Conservation (phyloP, 2,888 invertebrate genomes). For the Miltochrista miniata region DNA sequence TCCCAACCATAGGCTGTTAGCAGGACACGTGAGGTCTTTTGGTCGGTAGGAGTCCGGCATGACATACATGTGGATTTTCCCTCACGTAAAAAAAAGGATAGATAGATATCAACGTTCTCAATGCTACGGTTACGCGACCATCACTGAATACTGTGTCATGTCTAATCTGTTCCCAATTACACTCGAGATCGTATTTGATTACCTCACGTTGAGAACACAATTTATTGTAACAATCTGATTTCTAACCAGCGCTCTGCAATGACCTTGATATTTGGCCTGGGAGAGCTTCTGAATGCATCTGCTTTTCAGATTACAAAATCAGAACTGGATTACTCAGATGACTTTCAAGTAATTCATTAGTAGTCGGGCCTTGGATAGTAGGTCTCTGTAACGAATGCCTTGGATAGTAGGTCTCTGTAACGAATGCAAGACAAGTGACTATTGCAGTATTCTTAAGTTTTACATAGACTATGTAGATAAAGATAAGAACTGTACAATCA, state of each 20-base stretch:
- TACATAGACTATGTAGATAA: slow-evolving; percentile 17
- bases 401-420: slow-evolving; percentile 14
- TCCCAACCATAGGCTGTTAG: too few relatives aligned
- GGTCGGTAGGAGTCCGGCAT: too few relatives aligned
- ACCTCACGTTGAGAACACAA: slow-evolving; percentile 27
- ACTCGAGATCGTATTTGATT: slow-evolving; percentile 30
- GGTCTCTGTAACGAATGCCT: slow-evolving; percentile 4
- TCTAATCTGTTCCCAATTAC: slow-evolving; percentile 49
- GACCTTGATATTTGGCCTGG: slow-evolving; percentile 50
- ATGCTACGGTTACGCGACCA: slow-evolving; percentile 44
- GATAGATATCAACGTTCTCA: slow-evolving; percentile 37
- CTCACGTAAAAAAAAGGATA: too few relatives aligned
- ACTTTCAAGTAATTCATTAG: slow-evolving; percentile 34
- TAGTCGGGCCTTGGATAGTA: slow-evolving; percentile 26
- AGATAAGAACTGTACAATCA: slow-evolving; percentile 30
- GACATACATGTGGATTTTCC: too few relatives aligned
- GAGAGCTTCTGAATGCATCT: slow-evolving; percentile 37
- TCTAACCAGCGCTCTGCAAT: slow-evolving; percentile 41
- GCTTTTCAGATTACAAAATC: slow-evolving; percentile 33
- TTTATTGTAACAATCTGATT: slow-evolving; percentile 40
- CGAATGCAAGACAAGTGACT: too few relatives aligned
- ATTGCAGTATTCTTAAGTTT: slow-evolving; percentile 12
- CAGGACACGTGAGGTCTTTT: too few relatives aligned
- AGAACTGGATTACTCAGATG: slow-evolving; percentile 36
- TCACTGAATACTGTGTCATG: slow-evolving; percentile 40